These are phyloP conservation scores for Leptopilina clavipes DNA, from an alignment of 1,140 invertebrate species.

Conservation along the genomic window DNA sequence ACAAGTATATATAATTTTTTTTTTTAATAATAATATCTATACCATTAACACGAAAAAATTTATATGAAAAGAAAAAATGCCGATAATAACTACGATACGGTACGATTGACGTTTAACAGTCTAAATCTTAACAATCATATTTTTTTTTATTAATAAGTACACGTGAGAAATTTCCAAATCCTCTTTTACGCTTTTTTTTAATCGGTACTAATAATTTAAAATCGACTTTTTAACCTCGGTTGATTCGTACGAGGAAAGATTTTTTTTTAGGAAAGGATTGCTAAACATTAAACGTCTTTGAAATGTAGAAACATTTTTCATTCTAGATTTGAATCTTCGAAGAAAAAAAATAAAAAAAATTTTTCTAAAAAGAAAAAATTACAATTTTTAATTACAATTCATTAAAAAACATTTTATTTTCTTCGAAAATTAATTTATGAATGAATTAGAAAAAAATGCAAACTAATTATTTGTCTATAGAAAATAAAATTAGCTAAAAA, in stretches of 20 bases:
- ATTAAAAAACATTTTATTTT: too few relatives aligned
- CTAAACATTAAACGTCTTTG: slow-evolving; percentile 15
- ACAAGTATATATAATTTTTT: slow-evolving; percentile 41
- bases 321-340: too few relatives aligned
- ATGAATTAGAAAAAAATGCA: too few relatives aligned
- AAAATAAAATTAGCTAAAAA: too few relatives aligned
- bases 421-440: too few relatives aligned
- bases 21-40: slow-evolving; percentile 41
- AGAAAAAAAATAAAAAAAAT: too few relatives aligned
- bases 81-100: slow-evolving; percentile 3
- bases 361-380: too few relatives aligned
- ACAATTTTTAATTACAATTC: too few relatives aligned
- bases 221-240: slow-evolving; percentile 30
- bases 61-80: slow-evolving; percentile 31
- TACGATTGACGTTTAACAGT: slow-evolving; percentile 20
- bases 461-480: too few relatives aligned
- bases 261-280: neutral
- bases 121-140: slow-evolving; percentile 43
- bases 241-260: slow-evolving; percentile 16
- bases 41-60: slow-evolving; percentile 51
- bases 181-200: slow-evolving; percentile 8
- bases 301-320: neutral
- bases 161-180: slow-evolving; percentile 41
- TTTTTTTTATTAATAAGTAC: slow-evolving; percentile 44
- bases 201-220: slow-evolving; percentile 32